A percentile compares a stretch with the other conserved stretches of the same genome.
These are phyloP conservation scores for Pipra filicauda DNA, from an alignment of 2,113 vertebrate genomes.

Conservation along the genomic window DNA sequence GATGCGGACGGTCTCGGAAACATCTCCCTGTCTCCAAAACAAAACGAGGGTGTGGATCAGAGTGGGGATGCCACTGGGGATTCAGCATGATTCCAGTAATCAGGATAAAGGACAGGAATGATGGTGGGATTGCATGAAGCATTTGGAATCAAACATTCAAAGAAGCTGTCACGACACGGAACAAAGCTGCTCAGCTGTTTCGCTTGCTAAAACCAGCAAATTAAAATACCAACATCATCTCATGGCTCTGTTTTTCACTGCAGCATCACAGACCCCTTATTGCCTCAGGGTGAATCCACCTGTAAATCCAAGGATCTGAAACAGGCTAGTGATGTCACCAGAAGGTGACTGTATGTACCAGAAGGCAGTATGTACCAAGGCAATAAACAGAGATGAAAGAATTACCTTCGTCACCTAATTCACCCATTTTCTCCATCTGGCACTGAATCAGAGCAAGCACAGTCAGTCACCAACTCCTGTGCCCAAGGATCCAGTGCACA, in stretches of 20 bases:
- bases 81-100: background rate
- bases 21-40: constrained; percentile 84
- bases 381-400: background rate
- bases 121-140: background rate
- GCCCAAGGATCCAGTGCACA: background rate
- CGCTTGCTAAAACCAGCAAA: background rate
- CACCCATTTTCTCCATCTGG: background rate
- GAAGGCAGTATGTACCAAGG: background rate
- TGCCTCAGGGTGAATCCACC: background rate
- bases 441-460: background rate
- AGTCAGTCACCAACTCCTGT: background rate
- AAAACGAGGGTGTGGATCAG: background rate
- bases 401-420: background rate
- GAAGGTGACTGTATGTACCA: background rate
- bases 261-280: background rate
- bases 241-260: background rate
- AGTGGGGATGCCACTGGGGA: background rate
- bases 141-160: background rate
- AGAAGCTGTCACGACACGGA: background rate
- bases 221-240: background rate
- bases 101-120: background rate
- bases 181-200: background rate
- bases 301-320: background rate
- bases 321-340: background rate
- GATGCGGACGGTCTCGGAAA: constrained; percentile 92